Conservation (phyloP, 2,113 vertebrate species). For the Desmodus rotundus region DNA sequence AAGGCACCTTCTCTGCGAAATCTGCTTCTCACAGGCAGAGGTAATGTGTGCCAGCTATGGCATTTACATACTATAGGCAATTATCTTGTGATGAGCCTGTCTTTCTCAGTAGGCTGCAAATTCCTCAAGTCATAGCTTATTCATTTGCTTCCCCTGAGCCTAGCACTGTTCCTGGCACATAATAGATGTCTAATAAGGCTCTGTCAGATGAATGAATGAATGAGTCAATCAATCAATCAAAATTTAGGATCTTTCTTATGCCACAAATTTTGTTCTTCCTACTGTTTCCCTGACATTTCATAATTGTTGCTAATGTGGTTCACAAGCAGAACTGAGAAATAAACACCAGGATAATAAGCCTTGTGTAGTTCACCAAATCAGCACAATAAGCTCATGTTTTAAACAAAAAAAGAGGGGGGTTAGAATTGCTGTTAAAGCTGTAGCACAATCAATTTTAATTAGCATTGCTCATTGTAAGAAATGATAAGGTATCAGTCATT, state of each 20-base stretch:
- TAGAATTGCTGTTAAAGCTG: slow-evolving; percentile 73
- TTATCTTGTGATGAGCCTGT: background rate
- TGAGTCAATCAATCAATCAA: background rate
- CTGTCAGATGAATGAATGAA: background rate
- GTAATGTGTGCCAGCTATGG: background rate
- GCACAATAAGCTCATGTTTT: slow-evolving; percentile 80
- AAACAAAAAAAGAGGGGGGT: slow-evolving; percentile 61
- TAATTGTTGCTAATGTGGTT: slow-evolving; percentile 69
- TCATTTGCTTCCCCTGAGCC: background rate
- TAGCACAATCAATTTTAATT: slow-evolving; percentile 87
- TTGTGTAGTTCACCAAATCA: slow-evolving; percentile 79
- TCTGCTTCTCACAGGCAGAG: background rate
- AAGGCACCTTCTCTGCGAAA: background rate
- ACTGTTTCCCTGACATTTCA: slow-evolving; percentile 68
- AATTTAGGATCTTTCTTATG: background rate
- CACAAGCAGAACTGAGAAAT: slow-evolving; percentile 73
- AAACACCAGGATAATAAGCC: slow-evolving; percentile 77
- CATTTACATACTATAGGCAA: background rate
- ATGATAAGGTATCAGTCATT: slow-evolving; percentile 89
- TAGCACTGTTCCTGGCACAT: background rate
- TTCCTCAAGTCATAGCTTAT: background rate
- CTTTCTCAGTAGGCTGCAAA: background rate
- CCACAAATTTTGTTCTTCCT: slow-evolving; percentile 13
- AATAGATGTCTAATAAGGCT: background rate
- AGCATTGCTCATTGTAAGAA: slow-evolving; percentile 85